Evolutionary conservation across 2,888 invertebrate genomes (phyloP), one percentile per base, ranked within the genome.

Genomic region (Microctonus hyperodae): DNA sequence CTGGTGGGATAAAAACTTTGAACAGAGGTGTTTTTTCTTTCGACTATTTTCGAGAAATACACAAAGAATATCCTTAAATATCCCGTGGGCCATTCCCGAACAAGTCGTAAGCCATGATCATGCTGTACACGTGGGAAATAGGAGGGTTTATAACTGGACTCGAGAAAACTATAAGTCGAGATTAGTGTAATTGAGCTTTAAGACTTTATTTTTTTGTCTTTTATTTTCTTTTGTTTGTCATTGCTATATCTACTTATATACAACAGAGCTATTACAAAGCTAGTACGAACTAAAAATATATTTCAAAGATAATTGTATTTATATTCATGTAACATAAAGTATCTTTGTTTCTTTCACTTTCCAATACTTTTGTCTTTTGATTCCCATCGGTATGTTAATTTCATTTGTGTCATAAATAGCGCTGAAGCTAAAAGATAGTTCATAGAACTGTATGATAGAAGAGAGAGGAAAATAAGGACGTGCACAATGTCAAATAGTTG

Each of bases 141-240:
- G 67, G 33, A 48, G 53, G 66, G 51, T 33, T 64, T 57, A 66
- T 58, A 57, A 48, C 60, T 56, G 69, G 55, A 55, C 44, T 44
- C 33, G 51, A 50, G 40, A 44, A 35, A 70, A 72, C 77, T 78
- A 79, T 81, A 82, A 82, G 78, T 82, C 78, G 79, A 79, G 78
- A 78, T 82, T 80, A 81, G 75, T 73, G 75, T 80, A 79, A 82
- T 78, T 75, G 77, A 77, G 75, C 76, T 81, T 81, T 82, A 82
- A 78, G 76, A 76, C 70, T 69, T 60, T 40, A 61, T 13, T 44
- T 25, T 2, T 50, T 44, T 48, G 20, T 28, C 35, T 40, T 25
- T 25, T 16, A 20, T 51, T 53, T n/a, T 64, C 25, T 64, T 13
- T 62, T 23, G 35, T 13, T 37, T 48, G n/a, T 20, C 35, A 40